Evolutionary conservation across 2,113 vertebrate genomes (phyloP).

Genomic region (Heterotilapia buettikoferi): DNA sequence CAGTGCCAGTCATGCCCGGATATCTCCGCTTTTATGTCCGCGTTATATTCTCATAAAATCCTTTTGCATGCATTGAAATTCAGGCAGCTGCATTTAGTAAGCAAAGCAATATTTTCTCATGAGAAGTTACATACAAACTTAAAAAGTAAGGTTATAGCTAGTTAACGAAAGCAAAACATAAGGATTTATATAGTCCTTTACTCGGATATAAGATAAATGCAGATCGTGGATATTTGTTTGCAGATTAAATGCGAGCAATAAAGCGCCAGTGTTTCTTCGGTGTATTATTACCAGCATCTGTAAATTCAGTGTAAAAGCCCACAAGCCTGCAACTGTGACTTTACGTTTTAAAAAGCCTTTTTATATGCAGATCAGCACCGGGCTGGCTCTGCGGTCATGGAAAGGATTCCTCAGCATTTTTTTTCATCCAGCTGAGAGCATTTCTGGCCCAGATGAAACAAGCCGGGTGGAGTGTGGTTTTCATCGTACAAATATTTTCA

Average conservation of each 20-base stretch:
- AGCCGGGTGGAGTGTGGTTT: constrained; percentile 30
- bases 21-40: neutral
- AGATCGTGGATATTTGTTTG: neutral
- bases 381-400: constrained; percentile 22
- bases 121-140: neutral
- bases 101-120: neutral
- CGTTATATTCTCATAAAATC: neutral
- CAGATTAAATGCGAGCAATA: neutral
- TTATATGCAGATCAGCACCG: constrained; percentile 15
- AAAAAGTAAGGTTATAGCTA: neutral
- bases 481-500: constrained; percentile 64
- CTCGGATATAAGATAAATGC: neutral
- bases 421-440: constrained; percentile 36
- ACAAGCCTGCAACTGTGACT: neutral
- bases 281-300: constrained; percentile 56
- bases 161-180: neutral
- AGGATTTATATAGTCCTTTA: neutral
- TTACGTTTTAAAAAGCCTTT: constrained; percentile 20
- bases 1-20: neutral
- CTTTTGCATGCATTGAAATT: neutral
- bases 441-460: constrained; percentile 35
- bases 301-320: neutral
- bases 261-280: neutral
- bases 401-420: constrained; percentile 30
- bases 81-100: neutral